A percentile compares a stretch with the other conserved stretches of the same genome.
phyloP scores from a whole-genome alignment of 1,140 invertebrate species.

The Drosophila oshimai region DNA sequence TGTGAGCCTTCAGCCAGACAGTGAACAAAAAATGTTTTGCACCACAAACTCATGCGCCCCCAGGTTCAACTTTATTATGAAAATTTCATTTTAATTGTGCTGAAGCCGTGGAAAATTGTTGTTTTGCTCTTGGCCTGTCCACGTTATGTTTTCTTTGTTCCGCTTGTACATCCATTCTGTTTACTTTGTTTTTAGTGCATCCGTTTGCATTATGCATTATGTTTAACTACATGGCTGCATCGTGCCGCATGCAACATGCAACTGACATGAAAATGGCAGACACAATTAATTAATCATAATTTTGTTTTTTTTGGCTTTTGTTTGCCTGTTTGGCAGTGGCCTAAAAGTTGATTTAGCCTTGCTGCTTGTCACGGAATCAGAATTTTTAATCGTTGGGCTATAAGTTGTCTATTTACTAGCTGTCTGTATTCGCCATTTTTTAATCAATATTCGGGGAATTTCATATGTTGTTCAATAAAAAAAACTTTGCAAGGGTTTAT shows the following conservation, averaged over 20 bases:
- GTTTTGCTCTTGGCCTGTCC: slow-evolving; percentile 14
- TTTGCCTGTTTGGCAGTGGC: slow-evolving; percentile 2
- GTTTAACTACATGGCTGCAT: slow-evolving; percentile 25
- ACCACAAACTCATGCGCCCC: neutral
- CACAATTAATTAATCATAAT: slow-evolving; percentile 44
- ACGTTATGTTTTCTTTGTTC: slow-evolving; percentile 12
- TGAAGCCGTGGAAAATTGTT: slow-evolving; percentile 20
- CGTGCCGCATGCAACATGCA: slow-evolving; percentile 39
- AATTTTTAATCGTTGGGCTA: slow-evolving; percentile 1
- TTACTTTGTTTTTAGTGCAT: slow-evolving; percentile 35
- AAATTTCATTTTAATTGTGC: slow-evolving; percentile 77
- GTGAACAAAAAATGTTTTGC: neutral
- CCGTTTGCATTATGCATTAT: slow-evolving; percentile 51
- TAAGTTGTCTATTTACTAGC: neutral
- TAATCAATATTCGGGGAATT: neutral
- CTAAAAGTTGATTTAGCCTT: slow-evolving; percentile 5
- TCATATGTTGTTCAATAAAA: no score
- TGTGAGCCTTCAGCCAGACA: slow-evolving; percentile 2
- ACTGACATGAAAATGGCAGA: slow-evolving; percentile 45
- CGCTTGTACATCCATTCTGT: slow-evolving; percentile 1
- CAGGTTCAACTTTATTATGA: slow-evolving; percentile 65
- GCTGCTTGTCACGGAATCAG: slow-evolving; percentile 5
- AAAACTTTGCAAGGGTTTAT: no score
- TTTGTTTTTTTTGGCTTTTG: neutral
- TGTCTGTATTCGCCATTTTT: neutral